phyloP scores from a whole-genome alignment of 2,797 vertebrate species.

The Acridotheres tristis region DNA sequence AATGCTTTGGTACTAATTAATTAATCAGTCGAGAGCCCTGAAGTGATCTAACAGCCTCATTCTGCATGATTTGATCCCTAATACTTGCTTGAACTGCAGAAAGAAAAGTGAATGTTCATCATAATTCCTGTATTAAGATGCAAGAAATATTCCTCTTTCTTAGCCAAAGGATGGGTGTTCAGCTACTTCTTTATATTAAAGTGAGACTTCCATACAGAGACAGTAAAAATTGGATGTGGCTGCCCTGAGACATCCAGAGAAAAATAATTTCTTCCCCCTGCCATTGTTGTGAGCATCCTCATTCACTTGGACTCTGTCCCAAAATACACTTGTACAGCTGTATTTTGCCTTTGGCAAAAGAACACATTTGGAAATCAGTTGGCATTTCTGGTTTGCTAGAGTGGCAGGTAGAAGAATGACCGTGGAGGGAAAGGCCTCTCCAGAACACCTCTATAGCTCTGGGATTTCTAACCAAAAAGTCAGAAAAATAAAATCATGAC shows the following conservation, averaged over 20 bases:
- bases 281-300: not conserved
- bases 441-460: not conserved
- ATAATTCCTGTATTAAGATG: not conserved
- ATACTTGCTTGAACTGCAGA: not conserved
- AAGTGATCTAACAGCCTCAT: constrained; percentile 27
- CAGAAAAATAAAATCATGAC: not conserved
- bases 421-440: not conserved
- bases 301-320: not conserved
- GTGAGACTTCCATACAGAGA: constrained; percentile 65
- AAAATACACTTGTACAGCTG: not conserved
- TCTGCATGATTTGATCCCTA: constrained; percentile 4
- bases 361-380: not conserved
- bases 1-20: constrained; percentile 64
- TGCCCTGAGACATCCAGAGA: not conserved
- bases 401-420: not conserved
- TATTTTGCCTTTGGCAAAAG: not conserved
- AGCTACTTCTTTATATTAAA: constrained; percentile 35
- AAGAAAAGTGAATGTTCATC: not conserved
- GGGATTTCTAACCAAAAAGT: not conserved
- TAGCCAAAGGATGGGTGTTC: not conserved
- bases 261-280: not conserved
- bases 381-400: not conserved
- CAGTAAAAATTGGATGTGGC: not conserved
- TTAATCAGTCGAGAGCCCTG: constrained; percentile 25
- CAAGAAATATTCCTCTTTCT: not conserved